Evolutionary conservation across 2,113 vertebrate genomes (phyloP), one percentile per base, ranked within the genome.

Genomic region (Pogonocichla stellata): DNA sequence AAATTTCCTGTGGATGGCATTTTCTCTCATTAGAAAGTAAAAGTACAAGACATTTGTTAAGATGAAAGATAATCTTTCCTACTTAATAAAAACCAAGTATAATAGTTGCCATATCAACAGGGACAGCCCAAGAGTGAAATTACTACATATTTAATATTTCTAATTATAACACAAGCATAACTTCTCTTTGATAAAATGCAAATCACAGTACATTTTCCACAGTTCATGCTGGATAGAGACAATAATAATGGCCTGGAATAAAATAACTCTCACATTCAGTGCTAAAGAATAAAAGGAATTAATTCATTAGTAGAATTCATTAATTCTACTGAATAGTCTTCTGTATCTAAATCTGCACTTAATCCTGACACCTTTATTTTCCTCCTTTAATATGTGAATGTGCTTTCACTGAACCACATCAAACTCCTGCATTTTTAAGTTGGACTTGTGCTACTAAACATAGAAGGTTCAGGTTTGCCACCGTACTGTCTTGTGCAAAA

Each of bases 21-120:
- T 95, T 93, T 82, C 43, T 81, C 33, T 83, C 77, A 77, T 80
- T 91, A 66, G 45, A 66, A 95, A 77, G 45, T 69, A 75, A 82
- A 93, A 88, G 40, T 69, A 22, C 6, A 75, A 80, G 58, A 19
- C 28, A 54, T 77, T 80, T 62, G 26, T 88, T 90, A 91, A 80
- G 23, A 92, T 54, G 34, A 86, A 73, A 73, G 10, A 86, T 66
- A 73, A 65, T 15, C 2, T 82, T 80, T 92, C 80, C 42, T 65
- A 64, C 17, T n/a, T 83, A 70, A 77, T 69, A 78, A 86, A 88
- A 61, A 1, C 1, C 12, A 90, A 57, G 66, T 34, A 10, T 43
- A 92, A 80, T 38, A 54, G 51, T 89, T 94, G 8, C 24, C 58
- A 51, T 80, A 84, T 66, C 36, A 93, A 86, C 82, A 86, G 5